Conservation (phyloP, 2,888 invertebrate species). For the Tiliacea citrago region DNA sequence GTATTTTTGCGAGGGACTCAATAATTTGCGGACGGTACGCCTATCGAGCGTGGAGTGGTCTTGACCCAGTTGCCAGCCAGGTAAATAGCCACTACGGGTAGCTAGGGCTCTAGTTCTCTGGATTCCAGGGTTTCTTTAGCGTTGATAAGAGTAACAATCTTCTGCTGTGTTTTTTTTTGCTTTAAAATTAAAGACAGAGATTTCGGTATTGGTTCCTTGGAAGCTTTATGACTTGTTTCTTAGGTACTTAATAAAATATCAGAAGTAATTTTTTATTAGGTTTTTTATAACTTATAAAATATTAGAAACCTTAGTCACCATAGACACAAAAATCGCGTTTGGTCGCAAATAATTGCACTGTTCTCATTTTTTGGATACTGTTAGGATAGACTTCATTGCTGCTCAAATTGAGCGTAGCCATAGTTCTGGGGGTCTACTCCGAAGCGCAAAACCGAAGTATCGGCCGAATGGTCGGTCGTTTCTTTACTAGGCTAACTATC, state of each 20-base stretch:
- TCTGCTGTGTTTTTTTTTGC: not conserved
- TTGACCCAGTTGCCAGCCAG: constrained; percentile 67
- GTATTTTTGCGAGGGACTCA: constrained; percentile 52
- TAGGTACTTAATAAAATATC: not conserved
- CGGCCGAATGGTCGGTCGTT: too few relatives aligned
- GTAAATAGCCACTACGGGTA: constrained; percentile 58
- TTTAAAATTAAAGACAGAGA: not conserved
- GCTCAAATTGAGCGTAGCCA: too few relatives aligned
- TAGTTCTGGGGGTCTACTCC: too few relatives aligned
- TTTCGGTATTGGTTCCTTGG: not conserved
- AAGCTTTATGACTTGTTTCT: not conserved
- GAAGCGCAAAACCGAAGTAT: too few relatives aligned
- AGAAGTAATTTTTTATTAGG: not conserved
- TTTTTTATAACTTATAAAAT: not conserved
- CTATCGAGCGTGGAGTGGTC: constrained; percentile 59
- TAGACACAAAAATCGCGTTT: too few relatives aligned
- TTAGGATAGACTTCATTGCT: too few relatives aligned
- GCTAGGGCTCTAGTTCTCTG: constrained; percentile 19
- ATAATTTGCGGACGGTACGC: constrained; percentile 61
- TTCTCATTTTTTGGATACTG: too few relatives aligned
- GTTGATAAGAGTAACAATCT: constrained; percentile 18
- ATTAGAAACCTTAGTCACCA: too few relatives aligned
- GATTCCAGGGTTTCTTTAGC: constrained; percentile 24
- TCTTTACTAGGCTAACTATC: too few relatives aligned
- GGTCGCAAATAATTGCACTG: too few relatives aligned